Base-by-base conservation (phyloP, 2,888 invertebrate species). In the Sicus ferrugineus region DNA sequence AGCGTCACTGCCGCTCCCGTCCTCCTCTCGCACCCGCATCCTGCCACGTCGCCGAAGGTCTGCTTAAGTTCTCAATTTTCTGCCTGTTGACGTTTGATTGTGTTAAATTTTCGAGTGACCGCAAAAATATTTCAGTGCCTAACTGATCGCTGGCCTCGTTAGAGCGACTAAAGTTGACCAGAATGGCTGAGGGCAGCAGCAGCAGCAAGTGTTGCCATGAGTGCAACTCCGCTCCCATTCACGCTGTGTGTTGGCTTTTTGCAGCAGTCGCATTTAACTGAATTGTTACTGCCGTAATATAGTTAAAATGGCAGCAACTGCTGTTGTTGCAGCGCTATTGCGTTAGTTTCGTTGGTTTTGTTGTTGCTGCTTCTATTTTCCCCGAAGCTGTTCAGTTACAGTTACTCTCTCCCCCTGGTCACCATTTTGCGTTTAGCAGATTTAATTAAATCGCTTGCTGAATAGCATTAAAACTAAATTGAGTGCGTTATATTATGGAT, bases 41-140 rank as follows among this genome's bases (percentile, higher is more conserved):
- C 38, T 34, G 7, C 38, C 38, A 34, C n/a, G n/a, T n/a, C n/a
- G n/a, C 42, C 42, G n/a, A 34, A n/a, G 42, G 16, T 26, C 11
- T 54, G 26, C 21, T 42, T 42, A 54, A 30, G 42, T 58, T 56
- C 56, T 66, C 56, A 66, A 66, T 66, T 66, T 66, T 56, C 66
- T 58, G 56, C 67, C 42, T 58, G 67, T 67, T 46, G 28, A 67
- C 67, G 46, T 48, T 67, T 67, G 46, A 42, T 67, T 67, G 42
- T 46, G 46, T 58, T 67, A 58, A 67, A 56, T 42, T 58, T 11
- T 52, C 21, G 31, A 52, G n/a, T 42, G 46, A 58, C 31, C 67
- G 31, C 42, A 56, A 66, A 66, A 56, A 42, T 66, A 28, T 56
- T 23, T 42, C 38, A n/a, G n/a, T n/a, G n/a, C n/a, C n/a, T 66